Evolutionary conservation across 2,888 invertebrate species (phyloP).

Genomic region (Drosophila paranaensis): DNA sequence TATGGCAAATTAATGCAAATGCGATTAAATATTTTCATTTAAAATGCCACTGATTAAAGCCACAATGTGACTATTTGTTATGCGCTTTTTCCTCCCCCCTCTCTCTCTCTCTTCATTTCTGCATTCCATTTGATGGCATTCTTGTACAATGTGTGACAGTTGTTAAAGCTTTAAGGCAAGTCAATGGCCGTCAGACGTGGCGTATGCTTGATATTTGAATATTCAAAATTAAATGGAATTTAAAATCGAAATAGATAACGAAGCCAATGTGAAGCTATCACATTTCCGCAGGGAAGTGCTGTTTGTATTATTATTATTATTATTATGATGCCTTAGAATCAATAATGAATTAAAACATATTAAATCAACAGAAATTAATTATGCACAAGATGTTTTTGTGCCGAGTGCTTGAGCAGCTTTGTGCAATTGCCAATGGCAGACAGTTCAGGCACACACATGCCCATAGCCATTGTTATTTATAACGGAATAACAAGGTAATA

Average conservation of each 20-base stretch:
- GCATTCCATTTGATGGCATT: conserved; percentile 19
- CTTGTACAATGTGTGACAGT: conserved; percentile 26
- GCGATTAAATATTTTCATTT: conserved; percentile 74
- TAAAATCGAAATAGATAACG: neutral
- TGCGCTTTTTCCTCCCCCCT: conserved; percentile 11
- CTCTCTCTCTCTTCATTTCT: neutral
- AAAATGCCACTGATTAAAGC: conserved; percentile 55
- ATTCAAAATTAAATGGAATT: conserved; percentile 23
- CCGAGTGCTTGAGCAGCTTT: conserved; percentile 36
- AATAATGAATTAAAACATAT: conserved; percentile 76
- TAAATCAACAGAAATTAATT: conserved; percentile 79
- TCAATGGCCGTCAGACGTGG: conserved; percentile 12
- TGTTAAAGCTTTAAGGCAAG: conserved; percentile 21
- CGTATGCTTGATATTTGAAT: conserved; percentile 54
- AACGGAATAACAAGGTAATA: conserved; percentile 81
- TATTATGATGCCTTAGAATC: conserved; percentile 50
- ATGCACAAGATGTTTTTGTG: conserved; percentile 65
- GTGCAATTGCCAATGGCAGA: conserved; percentile 55
- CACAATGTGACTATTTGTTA: conserved; percentile 61
- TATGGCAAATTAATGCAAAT: conserved; percentile 71
- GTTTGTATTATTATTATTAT: conserved; percentile 31
- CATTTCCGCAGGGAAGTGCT: conserved; percentile 20
- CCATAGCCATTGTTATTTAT: conserved; percentile 69
- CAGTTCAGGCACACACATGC: conserved; percentile 30
- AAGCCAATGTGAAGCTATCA: conserved; percentile 1